A percentile compares a stretch with the other conserved stretches of the same genome.
Conservation (phyloP, 2,113 vertebrate genomes). For the Podarcis raffonei region DNA sequence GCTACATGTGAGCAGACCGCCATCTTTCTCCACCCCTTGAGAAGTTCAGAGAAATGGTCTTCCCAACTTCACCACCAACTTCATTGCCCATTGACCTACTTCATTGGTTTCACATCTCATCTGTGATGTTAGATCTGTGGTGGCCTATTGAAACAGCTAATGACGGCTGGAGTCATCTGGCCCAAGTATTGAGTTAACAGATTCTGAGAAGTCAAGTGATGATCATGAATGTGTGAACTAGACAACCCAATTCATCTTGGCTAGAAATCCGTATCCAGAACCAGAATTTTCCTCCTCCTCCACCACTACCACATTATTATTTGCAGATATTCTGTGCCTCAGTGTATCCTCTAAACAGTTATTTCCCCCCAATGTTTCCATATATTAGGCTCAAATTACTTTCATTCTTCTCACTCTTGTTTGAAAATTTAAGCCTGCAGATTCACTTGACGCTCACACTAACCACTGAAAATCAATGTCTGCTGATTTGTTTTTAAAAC, state of each 20-base stretch:
- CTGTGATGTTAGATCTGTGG: not conserved
- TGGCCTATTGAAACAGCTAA: not conserved
- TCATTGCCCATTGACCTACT: not conserved
- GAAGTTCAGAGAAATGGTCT: no score
- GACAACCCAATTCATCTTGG: not conserved
- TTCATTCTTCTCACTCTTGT: not conserved
- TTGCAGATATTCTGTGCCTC: not conserved
- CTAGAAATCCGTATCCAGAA: not conserved
- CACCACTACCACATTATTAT: no score
- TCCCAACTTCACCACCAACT: not conserved
- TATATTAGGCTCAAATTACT: conserved; percentile 1
- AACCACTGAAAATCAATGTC: not conserved
- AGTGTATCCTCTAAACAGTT: not conserved
- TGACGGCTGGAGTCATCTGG: not conserved
- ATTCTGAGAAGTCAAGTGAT: not conserved
- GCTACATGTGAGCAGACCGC: no score
- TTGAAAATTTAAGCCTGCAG: not conserved
- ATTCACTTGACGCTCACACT: not conserved
- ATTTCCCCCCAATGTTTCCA: not conserved
- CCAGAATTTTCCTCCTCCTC: no score
- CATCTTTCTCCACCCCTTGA: no score
- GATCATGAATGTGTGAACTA: not conserved
- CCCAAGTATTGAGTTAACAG: not conserved
- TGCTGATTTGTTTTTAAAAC: not conserved
- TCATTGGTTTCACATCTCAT: not conserved